phyloP scores from a whole-genome alignment of 2,888 invertebrate genomes.

The Pristionchus exspectatus region DNA sequence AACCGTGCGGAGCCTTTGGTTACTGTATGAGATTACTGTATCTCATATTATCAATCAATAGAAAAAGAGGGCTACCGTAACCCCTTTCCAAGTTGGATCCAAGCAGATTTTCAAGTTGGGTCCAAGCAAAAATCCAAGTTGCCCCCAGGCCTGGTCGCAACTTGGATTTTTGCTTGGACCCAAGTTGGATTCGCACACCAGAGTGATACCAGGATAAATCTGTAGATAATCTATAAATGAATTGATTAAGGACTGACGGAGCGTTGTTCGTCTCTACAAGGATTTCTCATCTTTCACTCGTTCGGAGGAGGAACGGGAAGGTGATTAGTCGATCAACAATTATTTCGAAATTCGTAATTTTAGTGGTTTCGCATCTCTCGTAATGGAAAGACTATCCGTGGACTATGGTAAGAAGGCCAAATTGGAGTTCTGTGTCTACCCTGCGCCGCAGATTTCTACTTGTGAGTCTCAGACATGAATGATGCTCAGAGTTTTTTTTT shows the following conservation, averaged over 20 bases:
- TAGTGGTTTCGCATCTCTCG: constrained; percentile 87
- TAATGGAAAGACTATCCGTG: constrained; percentile 89
- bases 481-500: no score
- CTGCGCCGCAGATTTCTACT: constrained; percentile 86
- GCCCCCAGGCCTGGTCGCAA: no score
- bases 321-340: not conserved
- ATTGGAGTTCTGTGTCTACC: constrained; percentile 91
- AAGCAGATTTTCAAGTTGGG: no score
- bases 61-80: no score
- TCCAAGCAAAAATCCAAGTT: no score
- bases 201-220: not conserved
- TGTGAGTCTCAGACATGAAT: constrained; percentile 57
- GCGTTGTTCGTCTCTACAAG: constrained; percentile 80
- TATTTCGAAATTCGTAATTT: not conserved
- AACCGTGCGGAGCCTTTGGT: no score
- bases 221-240: not conserved
- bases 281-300: constrained; percentile 92
- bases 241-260: constrained; percentile 15
- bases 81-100: no score
- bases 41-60: no score
- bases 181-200: no score
- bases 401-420: constrained; percentile 92
- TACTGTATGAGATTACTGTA: no score
- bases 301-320: constrained; percentile 92
- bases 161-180: no score